Evolutionary conservation across 2,888 invertebrate genomes (phyloP).

Genomic region (Tiliacea aurago): DNA sequence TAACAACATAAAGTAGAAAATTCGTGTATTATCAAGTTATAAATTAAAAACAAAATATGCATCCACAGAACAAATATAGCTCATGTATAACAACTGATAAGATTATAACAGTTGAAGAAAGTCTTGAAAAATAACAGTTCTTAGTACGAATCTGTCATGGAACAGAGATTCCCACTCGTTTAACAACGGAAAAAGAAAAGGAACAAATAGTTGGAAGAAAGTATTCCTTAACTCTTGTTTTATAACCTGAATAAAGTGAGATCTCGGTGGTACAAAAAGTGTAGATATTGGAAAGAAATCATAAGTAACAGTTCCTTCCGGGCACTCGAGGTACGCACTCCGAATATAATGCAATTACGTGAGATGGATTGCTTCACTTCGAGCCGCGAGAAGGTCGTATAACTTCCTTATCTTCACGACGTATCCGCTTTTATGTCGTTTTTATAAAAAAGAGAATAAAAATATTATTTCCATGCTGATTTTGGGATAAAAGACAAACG

Average conservation of each 20-base stretch:
- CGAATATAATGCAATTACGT: constrained; percentile 85
- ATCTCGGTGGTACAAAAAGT: constrained; percentile 64
- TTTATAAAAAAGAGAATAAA: constrained; percentile 78
- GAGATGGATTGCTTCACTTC: constrained; percentile 81
- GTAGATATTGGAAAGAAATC: constrained; percentile 75
- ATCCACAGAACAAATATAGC: background rate
- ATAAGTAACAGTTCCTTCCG: constrained; percentile 73
- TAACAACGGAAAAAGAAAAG: constrained; percentile 39
- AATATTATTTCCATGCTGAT: constrained; percentile 68
- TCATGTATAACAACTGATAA: background rate
- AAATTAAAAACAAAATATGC: background rate
- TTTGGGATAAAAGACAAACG: constrained; percentile 60
- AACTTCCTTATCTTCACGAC: constrained; percentile 78
- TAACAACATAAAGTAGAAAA: too few species aligned
- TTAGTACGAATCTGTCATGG: constrained; percentile 43
- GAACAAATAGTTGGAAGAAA: constrained; percentile 57
- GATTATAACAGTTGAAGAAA: constrained; percentile 12
- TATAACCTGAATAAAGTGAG: constrained; percentile 61
- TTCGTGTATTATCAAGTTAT: background rate
- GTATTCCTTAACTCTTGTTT: constrained; percentile 64
- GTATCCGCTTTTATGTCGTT: constrained; percentile 75
- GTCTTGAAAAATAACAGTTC: constrained; percentile 46
- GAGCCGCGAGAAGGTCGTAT: constrained; percentile 76
- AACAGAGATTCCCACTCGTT: constrained; percentile 41
- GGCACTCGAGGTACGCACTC: constrained; percentile 75